Conservation (phyloP, 1,140 invertebrate species). For the Orius insidiosus region DNA sequence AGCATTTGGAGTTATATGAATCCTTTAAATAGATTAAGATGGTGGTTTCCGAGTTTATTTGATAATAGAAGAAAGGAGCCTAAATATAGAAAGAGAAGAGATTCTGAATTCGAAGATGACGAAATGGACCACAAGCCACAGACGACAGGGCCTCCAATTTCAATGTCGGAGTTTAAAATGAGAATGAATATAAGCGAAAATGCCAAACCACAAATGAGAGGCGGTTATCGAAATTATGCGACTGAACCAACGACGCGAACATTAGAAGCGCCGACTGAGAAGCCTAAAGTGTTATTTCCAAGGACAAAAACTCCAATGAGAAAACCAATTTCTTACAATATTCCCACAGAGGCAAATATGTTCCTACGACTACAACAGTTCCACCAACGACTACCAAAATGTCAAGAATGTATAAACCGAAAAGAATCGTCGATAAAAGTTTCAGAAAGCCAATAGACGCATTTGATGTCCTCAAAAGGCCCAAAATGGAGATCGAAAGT, state of each 20-base stretch:
- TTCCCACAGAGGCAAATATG: background rate
- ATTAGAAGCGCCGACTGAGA: constrained; percentile 2
- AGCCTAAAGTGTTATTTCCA: constrained; percentile 14
- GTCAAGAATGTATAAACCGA: constrained; percentile 18
- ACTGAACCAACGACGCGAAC: background rate
- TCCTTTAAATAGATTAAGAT: background rate
- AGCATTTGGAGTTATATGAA: constrained; percentile 9
- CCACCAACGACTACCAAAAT: constrained; percentile 11
- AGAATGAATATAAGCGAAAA: too few relatives aligned
- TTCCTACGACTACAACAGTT: background rate
- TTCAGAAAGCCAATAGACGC: constrained; percentile 11
- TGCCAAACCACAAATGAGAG: background rate
- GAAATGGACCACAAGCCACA: background rate
- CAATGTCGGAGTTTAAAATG: too few relatives aligned
- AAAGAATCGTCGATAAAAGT: constrained; percentile 14
- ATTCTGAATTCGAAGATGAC: background rate
- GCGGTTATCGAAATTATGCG: background rate
- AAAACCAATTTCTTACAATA: constrained; percentile 4
- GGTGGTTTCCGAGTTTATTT: constrained; percentile 6
- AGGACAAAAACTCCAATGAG: constrained; percentile 8
- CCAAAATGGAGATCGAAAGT: background rate
- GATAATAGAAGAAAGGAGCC: constrained; percentile 12
- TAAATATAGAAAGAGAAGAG: constrained; percentile 4
- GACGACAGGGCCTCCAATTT: background rate
- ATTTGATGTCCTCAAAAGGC: constrained; percentile 12